These are phyloP conservation scores for Carposina sasakii DNA, from an alignment of 1,140 invertebrate genomes.

Conservation along the genomic window DNA sequence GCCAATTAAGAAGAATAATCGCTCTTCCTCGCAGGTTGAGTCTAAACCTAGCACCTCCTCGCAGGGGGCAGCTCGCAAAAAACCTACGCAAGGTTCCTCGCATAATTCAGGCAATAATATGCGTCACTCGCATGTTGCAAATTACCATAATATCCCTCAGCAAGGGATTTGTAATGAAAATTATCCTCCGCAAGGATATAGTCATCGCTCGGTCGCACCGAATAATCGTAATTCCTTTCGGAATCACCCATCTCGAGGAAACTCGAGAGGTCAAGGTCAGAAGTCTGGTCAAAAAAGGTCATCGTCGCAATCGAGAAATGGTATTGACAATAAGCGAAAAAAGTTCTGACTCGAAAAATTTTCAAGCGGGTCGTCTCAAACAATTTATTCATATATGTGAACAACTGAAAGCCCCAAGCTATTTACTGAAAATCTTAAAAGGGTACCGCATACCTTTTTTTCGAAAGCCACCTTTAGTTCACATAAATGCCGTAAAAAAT, in stretches of 20 bases:
- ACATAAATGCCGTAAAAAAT: not conserved
- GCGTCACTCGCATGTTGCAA: not conserved
- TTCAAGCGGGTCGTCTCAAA: not conserved
- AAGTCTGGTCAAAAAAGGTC: too few relatives aligned
- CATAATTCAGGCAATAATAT: not conserved
- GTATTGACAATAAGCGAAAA: not conserved
- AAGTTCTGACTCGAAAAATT: not conserved
- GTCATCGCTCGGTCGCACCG: not conserved
- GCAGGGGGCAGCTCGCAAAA: not conserved
- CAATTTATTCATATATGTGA: not conserved
- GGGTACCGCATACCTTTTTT: not conserved
- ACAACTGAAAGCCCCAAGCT: not conserved
- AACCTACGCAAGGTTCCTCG: not conserved
- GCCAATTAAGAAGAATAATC: not conserved
- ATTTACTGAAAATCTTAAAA: not conserved
- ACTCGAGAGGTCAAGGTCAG: not conserved
- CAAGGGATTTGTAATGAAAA: not conserved
- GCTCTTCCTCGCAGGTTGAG: not conserved
- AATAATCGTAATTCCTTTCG: not conserved
- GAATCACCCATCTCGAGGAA: not conserved
- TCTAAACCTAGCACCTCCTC: not conserved
- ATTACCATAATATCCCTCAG: not conserved
- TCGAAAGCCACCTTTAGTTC: not conserved
- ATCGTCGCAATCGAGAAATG: too few relatives aligned
- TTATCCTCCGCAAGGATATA: not conserved